These are phyloP conservation scores for Spheniscus mendiculus DNA, from an alignment of 2,113 vertebrate genomes.

Conservation along the genomic window DNA sequence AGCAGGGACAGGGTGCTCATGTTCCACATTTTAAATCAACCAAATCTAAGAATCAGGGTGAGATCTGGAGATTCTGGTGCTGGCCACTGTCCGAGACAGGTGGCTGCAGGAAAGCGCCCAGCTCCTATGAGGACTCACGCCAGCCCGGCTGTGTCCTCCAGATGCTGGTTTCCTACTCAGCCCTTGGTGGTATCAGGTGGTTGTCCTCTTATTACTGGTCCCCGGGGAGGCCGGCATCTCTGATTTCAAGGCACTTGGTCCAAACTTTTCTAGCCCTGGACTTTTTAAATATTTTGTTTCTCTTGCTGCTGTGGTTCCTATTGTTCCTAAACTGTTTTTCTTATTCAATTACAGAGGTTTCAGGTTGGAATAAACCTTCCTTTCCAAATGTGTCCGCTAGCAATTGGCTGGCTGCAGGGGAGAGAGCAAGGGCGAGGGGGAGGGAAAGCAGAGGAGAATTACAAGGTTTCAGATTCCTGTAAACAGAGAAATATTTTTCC, in stretches of 20 bases:
- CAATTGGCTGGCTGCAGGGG: not conserved
- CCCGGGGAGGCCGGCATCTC: not conserved
- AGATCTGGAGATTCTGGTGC: not conserved
- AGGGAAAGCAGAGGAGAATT: slow-evolving; percentile 45
- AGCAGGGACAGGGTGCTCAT: fast-evolving
- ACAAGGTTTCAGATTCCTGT: slow-evolving; percentile 69
- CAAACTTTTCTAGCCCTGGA: not conserved
- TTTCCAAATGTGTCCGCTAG: not conserved
- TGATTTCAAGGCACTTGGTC: not conserved
- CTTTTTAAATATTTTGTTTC: not conserved
- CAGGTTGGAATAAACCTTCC: not conserved
- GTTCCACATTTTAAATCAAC: not conserved
- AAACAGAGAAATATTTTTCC: slow-evolving; percentile 73
- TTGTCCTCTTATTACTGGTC: not conserved
- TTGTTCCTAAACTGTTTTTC: slow-evolving; percentile 6
- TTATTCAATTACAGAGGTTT: slow-evolving; percentile 42
- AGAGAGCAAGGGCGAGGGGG: not conserved
- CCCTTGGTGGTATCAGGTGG: not conserved
- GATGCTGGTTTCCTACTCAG: not conserved
- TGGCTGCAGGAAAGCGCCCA: not conserved
- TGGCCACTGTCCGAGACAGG: not conserved
- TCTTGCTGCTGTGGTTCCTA: not conserved
- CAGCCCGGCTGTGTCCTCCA: not conserved
- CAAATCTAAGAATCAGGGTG: not conserved
- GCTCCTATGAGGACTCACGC: not conserved